Percentiles rank a stretch among this genome's conserved stretches.
phyloP scores from a whole-genome alignment of 2,888 invertebrate species.

The Protophormia terraenovae region DNA sequence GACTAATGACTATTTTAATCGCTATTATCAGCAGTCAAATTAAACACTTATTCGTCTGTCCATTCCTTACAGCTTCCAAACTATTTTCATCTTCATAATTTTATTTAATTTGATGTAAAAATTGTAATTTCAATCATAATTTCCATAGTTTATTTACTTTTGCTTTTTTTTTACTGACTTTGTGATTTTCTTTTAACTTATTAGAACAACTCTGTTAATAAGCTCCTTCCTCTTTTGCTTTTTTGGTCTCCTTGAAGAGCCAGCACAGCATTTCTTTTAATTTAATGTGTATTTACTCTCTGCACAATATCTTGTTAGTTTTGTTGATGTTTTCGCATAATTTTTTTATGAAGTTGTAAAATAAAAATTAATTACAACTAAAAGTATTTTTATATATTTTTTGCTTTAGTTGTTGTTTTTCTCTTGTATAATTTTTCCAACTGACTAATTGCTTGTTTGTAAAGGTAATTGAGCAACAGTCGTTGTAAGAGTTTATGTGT shows the following conservation, averaged over 20 bases:
- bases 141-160: too few species aligned
- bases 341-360: constrained; percentile 59
- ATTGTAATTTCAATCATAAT: background rate
- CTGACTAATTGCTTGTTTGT: constrained; percentile 63
- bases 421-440: constrained; percentile 39
- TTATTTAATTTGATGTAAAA: background rate
- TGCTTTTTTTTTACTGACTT: background rate
- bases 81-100: too few species aligned
- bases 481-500: background rate
- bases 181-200: background rate
- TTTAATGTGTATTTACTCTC: constrained; percentile 31
- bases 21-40: too few species aligned
- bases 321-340: constrained; percentile 37
- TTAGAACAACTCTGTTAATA: background rate
- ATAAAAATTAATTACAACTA: constrained; percentile 68
- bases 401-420: background rate
- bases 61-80: too few species aligned
- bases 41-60: too few species aligned
- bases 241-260: background rate
- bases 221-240: background rate
- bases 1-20: too few species aligned
- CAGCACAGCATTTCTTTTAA: background rate
- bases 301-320: constrained; percentile 3
- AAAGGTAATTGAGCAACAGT: constrained; percentile 56
- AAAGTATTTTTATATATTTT: constrained; percentile 55